These are phyloP conservation scores for Temnothorax unifasciatus DNA, from an alignment of 2,888 invertebrate species.

Conservation along the genomic window DNA sequence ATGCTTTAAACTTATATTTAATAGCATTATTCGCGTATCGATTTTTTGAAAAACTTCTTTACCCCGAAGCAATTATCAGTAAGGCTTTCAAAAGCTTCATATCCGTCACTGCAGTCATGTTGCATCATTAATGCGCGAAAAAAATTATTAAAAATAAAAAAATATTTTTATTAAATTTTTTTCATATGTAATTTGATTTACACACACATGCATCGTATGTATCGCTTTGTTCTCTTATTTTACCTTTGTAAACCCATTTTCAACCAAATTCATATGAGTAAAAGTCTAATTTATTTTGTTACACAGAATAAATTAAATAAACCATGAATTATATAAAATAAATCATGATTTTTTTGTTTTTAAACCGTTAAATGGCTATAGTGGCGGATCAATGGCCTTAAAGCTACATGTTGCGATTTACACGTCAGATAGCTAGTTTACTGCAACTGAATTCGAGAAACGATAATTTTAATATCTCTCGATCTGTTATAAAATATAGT, in stretches of 20 bases:
- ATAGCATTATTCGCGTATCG: conserved; percentile 13
- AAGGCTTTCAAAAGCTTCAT: not conserved
- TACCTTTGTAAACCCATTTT: not conserved
- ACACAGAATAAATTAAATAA: not conserved
- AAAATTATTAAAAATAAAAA: not conserved
- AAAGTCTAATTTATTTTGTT: conserved; percentile 4
- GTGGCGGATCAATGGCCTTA: not conserved
- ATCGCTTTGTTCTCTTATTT: not conserved
- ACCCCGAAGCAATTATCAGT: not conserved
- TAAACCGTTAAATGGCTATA: not conserved
- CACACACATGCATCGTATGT: not conserved
- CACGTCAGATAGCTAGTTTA: conserved; percentile 9
- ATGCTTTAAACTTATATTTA: conserved; percentile 18
- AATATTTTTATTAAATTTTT: not conserved
- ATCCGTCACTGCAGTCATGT: conserved; percentile 3
- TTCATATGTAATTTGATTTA: not conserved
- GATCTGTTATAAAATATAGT: conserved; percentile 15
- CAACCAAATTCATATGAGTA: not conserved
- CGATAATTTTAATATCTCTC: not conserved
- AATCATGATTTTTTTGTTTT: not conserved
- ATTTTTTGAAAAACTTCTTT: conserved; percentile 17
- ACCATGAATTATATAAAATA: not conserved
- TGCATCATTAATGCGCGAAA: not conserved
- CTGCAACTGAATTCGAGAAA: conserved; percentile 2
- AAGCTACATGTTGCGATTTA: not conserved